Base-by-base conservation (phyloP, 2,113 vertebrate genomes). In the Rhizomys pruinosus region DNA sequence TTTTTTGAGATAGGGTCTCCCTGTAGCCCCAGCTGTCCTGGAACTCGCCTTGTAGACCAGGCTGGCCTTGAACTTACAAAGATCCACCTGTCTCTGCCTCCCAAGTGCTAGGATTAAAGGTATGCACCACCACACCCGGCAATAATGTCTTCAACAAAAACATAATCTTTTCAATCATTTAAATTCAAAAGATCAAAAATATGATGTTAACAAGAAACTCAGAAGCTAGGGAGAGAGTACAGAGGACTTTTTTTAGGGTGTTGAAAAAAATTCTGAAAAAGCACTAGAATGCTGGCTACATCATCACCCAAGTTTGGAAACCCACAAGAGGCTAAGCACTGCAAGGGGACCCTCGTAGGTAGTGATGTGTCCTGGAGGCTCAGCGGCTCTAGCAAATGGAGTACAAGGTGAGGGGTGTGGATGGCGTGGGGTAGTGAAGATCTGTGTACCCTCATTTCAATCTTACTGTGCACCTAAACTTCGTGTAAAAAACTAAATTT, bases 61-160 rank as follows among this genome's bases (percentile, higher is more conserved):
- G n/a, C n/a, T n/a, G n/a, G n/a, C n/a, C n/a, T n/a, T n/a, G n/a
- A n/a, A n/a, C n/a, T n/a, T n/a, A n/a, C n/a, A n/a, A n/a, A n/a
- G n/a, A n/a, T n/a, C n/a, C n/a, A n/a, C n/a, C n/a, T n/a, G n/a
- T n/a, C n/a, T n/a, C n/a, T n/a, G n/a, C n/a, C n/a, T n/a, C n/a
- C n/a, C n/a, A n/a, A n/a, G n/a, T n/a, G n/a, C n/a, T n/a, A n/a
- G n/a, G n/a, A n/a, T n/a, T n/a, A n/a, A n/a, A n/a, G n/a, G n/a
- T n/a, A n/a, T n/a, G n/a, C n/a, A n/a, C n/a, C n/a, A n/a, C n/a
- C n/a, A n/a, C n/a, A n/a, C n/a, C n/a, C n/a, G n/a, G 3, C 19
- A 84, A 47, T 81, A 52, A 69, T 25, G 29, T 39, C 79, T 59
- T 95, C 72, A 68, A 90, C 5, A 81, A 76, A n/a, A 86, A 76